These are phyloP conservation scores for Octomys mimax DNA, from an alignment of 2,797 vertebrate species.

Conservation along the genomic window DNA sequence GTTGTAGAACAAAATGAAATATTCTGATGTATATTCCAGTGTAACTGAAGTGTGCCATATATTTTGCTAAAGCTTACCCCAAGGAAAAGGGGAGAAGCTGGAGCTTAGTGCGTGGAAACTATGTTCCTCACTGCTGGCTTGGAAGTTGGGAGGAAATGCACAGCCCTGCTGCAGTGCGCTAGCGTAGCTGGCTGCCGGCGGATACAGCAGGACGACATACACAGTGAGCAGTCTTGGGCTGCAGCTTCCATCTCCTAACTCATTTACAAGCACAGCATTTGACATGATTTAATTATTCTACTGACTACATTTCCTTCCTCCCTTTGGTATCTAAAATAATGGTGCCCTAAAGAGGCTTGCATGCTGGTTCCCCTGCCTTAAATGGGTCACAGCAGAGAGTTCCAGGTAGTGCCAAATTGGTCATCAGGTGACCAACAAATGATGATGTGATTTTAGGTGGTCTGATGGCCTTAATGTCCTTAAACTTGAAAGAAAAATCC, in stretches of 20 bases:
- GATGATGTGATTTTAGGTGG: neutral
- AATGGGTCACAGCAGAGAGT: neutral
- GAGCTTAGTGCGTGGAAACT: neutral
- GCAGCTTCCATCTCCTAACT: neutral
- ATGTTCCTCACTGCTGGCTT: neutral
- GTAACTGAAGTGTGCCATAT: slow-evolving; percentile 6
- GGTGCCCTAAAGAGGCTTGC: neutral
- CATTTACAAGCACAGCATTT: neutral
- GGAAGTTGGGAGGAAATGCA: neutral
- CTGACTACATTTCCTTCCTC: neutral
- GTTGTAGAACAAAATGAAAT: slow-evolving; percentile 12
- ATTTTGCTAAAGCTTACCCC: slow-evolving; percentile 1
- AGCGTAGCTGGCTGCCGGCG: neutral
- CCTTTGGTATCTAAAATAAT: neutral
- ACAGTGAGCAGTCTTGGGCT: neutral
- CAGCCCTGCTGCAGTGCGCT: neutral
- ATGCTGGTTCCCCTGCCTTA: neutral
- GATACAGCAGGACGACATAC: neutral
- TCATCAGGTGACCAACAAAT: neutral
- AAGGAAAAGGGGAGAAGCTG: neutral
- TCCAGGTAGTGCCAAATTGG: neutral
- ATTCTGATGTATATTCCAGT: neutral
- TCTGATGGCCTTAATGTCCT: neutral
- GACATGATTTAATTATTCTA: neutral
- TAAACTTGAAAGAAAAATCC: neutral